These are phyloP conservation scores for Actinernus sp. DNA, from an alignment of 92 coral and sea anemone species.

Conservation along the genomic window DNA sequence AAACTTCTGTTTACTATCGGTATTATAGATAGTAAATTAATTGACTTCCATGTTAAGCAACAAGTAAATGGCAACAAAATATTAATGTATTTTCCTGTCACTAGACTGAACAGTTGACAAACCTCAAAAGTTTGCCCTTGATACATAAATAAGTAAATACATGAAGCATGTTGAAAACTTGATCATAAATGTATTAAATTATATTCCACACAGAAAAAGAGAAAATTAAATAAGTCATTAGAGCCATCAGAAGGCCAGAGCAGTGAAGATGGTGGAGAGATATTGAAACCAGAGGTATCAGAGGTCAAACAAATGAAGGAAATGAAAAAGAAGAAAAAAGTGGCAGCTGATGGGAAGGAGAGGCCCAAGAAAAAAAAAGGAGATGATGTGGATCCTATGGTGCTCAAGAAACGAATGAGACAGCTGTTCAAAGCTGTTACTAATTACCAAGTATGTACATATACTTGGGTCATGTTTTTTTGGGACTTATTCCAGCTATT, in stretches of 20 bases:
- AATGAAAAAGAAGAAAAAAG: conserved; percentile 67
- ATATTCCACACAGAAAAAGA: conserved; percentile 43
- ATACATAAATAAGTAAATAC: no score
- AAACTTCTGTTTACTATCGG: no score
- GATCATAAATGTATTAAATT: no score
- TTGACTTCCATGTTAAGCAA: no score
- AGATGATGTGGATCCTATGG: conserved; percentile 76
- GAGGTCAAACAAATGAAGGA: conserved; percentile 45
- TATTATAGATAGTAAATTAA: no score
- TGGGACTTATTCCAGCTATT: no score
- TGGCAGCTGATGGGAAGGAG: conserved; percentile 73
- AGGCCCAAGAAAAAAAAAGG: conserved; percentile 81
- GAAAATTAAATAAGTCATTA: conserved; percentile 38
- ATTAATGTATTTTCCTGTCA: no score
- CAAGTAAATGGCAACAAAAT: no score
- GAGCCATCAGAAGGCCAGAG: conserved; percentile 9
- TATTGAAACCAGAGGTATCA: conserved; percentile 14
- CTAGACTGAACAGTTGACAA: no score
- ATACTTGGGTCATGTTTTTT: no score
- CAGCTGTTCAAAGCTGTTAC: conserved; percentile 87
- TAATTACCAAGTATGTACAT: conserved; percentile 80
- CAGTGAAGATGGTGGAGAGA: conserved; percentile 17
- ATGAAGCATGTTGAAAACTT: no score
- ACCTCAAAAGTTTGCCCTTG: no score
- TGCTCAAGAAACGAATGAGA: conserved; percentile 92